Evolutionary conservation across 2,888 invertebrate genomes (phyloP), one percentile per base, ranked within the genome.

Genomic region (Ochropleura leucogaster): DNA sequence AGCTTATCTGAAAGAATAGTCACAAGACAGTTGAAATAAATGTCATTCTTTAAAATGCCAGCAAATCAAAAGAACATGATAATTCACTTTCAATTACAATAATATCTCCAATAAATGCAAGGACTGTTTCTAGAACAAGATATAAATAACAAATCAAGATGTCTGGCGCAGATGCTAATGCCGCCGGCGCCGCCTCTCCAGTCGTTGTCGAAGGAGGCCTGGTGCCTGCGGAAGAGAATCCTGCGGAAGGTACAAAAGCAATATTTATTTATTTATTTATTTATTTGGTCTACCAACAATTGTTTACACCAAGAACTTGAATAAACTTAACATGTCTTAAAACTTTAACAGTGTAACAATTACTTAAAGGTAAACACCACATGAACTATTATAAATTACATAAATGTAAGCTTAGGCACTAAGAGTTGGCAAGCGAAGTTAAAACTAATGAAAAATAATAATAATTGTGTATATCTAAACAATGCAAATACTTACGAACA

Each of bases 31-130:
- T 81, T 69, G 51, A 77, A 75, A 80, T 81, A 55, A 79, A 62
- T 83, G 91, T 91, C 92, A 93, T 91, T 92, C 89, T 89, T 77
- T 87, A 92, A 91, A 93, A 93, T 93, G 91, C 89, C 89, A 88
- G 83, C 87, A 83, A 79, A 84, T 80, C 80, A 72, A 76, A 84
- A 83, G 82, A 80, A 73, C 67, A 69, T 55, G 55, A 53, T 77
- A 63, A 30, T 77, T 74, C 72, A 74, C 55, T 40, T 68, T 64
- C 47, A 76, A 65, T 82, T 70, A 70, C 42, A 81, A 64, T 77
- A 81, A 76, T 68, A 84, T 42, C 55, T 70, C 42, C 40, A 73
- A 51, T 66, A 53, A 55, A 68, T 82, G 79, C 77, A 89, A 91
- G 92, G 92, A 91, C 94, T 93, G 94, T 93, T 93, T 93, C 90